Evolutionary conservation across 2,888 invertebrate species (phyloP).

Genomic region (Amphipoea lucens): DNA sequence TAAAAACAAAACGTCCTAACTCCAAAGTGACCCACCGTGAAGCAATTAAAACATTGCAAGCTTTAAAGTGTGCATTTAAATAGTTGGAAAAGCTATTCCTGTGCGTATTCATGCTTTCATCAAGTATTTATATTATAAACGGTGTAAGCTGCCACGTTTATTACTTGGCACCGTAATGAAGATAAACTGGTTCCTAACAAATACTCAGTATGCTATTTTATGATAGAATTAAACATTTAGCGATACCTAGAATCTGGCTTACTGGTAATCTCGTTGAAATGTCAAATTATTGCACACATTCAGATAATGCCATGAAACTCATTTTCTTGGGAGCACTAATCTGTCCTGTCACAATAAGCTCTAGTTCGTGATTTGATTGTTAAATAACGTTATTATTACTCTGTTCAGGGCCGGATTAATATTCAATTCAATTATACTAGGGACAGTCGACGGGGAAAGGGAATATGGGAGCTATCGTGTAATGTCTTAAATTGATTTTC

Average conservation of each 20-base stretch:
- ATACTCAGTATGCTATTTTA: constrained; percentile 35
- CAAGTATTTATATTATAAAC: constrained; percentile 25
- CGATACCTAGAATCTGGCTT: neutral
- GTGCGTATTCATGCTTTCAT: constrained; percentile 11
- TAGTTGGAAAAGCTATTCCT: constrained; percentile 24
- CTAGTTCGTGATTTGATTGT: neutral
- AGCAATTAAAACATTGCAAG: constrained; percentile 30
- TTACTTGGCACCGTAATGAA: constrained; percentile 52
- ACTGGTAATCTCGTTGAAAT: neutral
- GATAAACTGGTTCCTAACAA: constrained; percentile 4
- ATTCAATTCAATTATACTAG: constrained; percentile 15
- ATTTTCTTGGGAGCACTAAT: neutral
- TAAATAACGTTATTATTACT: constrained; percentile 10
- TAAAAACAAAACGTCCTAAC: neutral
- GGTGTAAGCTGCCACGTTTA: constrained; percentile 38
- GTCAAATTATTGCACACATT: neutral
- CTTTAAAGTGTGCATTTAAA: constrained; percentile 34
- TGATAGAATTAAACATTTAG: constrained; percentile 5
- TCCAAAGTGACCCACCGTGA: neutral
- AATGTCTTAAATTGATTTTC: neutral
- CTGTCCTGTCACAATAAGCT: constrained; percentile 12
- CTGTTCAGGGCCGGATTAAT: neutral
- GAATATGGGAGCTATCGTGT: neutral
- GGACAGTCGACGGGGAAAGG: neutral
- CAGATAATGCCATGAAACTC: neutral